These are phyloP conservation scores for Equus przewalskii DNA, from an alignment of 2,113 vertebrate species.

Conservation along the genomic window DNA sequence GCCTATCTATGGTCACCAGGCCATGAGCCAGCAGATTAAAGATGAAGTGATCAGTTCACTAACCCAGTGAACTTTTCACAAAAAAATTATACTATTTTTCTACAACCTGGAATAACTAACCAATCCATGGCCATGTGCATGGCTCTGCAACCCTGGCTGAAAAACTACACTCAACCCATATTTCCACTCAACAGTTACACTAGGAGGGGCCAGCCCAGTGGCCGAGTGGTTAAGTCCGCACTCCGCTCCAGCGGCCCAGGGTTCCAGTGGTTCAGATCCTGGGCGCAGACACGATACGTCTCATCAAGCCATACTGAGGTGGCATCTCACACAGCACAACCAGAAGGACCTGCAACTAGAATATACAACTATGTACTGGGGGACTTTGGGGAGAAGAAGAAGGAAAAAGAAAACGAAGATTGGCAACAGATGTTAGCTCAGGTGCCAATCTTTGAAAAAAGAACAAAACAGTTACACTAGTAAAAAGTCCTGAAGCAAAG, in stretches of 20 bases:
- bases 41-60: neutral
- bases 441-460: no score
- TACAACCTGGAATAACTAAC: neutral
- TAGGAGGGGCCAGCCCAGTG: neutral
- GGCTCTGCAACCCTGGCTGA: neutral
- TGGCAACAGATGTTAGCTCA: no score
- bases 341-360: no score
- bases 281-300: no score
- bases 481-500: neutral
- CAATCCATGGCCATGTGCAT: neutral
- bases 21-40: constrained; percentile 3
- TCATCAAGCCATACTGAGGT: no score
- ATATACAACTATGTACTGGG: no score
- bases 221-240: no score
- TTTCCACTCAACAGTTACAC: neutral
- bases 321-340: no score
- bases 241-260: no score
- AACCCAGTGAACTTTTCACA: neutral
- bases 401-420: no score
- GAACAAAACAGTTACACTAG: neutral
- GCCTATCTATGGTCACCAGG: neutral
- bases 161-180: neutral
- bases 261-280: no score
- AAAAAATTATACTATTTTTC: neutral
- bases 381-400: no score